A percentile compares a stretch with the other conserved stretches of the same genome.
These are phyloP conservation scores for Adelphocoris suturalis DNA, from an alignment of 2,888 invertebrate genomes.

Conservation along the genomic window DNA sequence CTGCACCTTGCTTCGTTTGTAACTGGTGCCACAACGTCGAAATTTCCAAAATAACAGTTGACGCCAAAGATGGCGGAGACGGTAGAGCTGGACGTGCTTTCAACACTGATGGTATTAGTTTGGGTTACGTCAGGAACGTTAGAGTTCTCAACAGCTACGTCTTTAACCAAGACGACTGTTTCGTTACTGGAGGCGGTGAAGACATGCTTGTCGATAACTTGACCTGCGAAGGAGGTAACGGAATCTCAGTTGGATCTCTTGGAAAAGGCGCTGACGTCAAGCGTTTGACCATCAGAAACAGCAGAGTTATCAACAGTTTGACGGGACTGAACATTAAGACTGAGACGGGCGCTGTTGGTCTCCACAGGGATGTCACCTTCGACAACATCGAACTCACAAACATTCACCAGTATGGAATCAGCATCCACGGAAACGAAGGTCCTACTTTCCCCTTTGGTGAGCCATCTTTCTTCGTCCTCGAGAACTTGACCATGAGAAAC, in stretches of 20 bases:
- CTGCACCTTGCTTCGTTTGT: constrained; percentile 28
- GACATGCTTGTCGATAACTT: constrained; percentile 24
- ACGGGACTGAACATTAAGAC: constrained; percentile 45
- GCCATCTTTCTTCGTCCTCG: constrained; percentile 10
- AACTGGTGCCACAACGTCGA: constrained; percentile 48
- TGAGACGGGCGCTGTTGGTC: neutral
- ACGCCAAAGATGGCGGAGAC: constrained; percentile 42
- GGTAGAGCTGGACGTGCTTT: constrained; percentile 24
- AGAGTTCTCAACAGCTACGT: constrained; percentile 25
- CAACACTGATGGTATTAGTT: constrained; percentile 55
- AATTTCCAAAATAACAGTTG: constrained; percentile 4
- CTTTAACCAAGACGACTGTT: constrained; percentile 57
- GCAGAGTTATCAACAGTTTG: constrained; percentile 35
- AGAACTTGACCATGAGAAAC: constrained; percentile 13
- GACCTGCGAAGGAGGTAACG: constrained; percentile 53
- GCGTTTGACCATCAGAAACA: constrained; percentile 11
- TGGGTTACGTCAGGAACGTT: constrained; percentile 33
- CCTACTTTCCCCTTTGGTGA: constrained; percentile 25
- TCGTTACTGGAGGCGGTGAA: constrained; percentile 1
- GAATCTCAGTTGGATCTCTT: constrained; percentile 15
- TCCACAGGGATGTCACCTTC: constrained; percentile 23
- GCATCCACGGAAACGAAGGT: constrained; percentile 44
- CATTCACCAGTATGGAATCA: constrained; percentile 39
- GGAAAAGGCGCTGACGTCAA: neutral
- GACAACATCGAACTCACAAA: constrained; percentile 43